Evolutionary conservation across 1,140 invertebrate genomes (phyloP), one percentile per base, ranked within the genome.

Genomic region (Wiebesia pumilae): DNA sequence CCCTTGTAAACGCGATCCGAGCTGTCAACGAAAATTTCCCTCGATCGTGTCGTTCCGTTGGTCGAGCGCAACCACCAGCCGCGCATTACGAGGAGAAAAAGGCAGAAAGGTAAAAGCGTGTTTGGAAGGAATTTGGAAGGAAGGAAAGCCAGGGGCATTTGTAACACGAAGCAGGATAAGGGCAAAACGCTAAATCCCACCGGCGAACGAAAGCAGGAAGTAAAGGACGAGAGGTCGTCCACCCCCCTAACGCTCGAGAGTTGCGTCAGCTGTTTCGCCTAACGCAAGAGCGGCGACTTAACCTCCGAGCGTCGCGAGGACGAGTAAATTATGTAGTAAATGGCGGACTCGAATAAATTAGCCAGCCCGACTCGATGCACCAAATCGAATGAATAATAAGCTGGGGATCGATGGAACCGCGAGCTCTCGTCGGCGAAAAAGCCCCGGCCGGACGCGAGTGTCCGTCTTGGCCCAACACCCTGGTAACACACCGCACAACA

Each of bases 401-500:
- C 27, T 27, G 24, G 24, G 27, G 58, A 14, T 3, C 3, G 58
- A 4, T 0, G 4, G 58, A 10, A 27, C 21, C 4, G 24, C 58
- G 21, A 62, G 10, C 58, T 24, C 24, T 10, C 58, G 10, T 27
- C 21, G 27, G 58, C 24, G 33, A 38, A n/a, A 81, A 54, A 30
- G 75, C 19, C 33, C n/a, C 1, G 19, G 54, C 58, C 19, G 24
- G 80, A 7, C 10, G 67, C 69, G 47, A 9, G 24, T 9, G 24
- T 19, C 10, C n/a, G 3, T 67, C 47, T 3, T n/a, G 54, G 62
- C 62, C 62, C 43, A 75, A 83, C 81, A 83, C 81, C 81, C n/a
- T 83, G 81, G 81, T 83, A 83, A 83, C 81, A 73, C 69, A 51
- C 35, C 81, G 69, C 81, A 83, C 69, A 83, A 83, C 81, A 82